Evolutionary conservation across 2,888 invertebrate species (phyloP), one percentile per base, ranked within the genome.

Genomic region (Ptilodon capucinus): DNA sequence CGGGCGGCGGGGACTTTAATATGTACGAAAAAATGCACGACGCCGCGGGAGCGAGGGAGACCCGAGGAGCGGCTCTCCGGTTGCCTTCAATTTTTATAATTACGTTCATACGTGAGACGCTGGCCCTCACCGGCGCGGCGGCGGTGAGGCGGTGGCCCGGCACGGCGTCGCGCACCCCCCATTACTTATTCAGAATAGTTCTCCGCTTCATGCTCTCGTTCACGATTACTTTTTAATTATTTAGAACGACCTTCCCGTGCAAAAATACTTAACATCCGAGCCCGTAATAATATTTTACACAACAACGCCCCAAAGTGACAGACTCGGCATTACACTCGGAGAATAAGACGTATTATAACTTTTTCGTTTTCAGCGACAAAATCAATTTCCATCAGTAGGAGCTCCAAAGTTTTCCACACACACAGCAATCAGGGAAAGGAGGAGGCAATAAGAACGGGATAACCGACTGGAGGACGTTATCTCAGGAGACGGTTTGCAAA

Each of bases 101-200:
- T 91, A 90, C 89, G 90, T 89, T 89, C 91, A 90, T 90, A 90
- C 90, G 94, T 94, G 84, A 95, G 92, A 48, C 48, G 54, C 54
- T 49, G 52, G 19, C 54, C 50, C 69, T 90, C 59, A 49, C 59
- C 59, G 46, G 55, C 60, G 46, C 62, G 53, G 53, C 57, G 48
- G 47, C 62, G 52, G 53, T 55, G 48, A 46, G 57, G 54, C 91
- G 48, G 77, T 73, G 44, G 54, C 42, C 45, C 53, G 48, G 16
- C 46, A 48, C 53, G 36, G 43, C 50, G 45, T 58, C 58, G 41
- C 62, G 48, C 69, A 70, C 64, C 79, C 71, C 67, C 67, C 49
- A 78, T 83, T 80, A 81, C 74, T 81, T 84, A 84, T 84, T 85
- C 79, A 82, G 69, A 79, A 81, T 81, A 81, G 78, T 80, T 79